A percentile compares a stretch with the other conserved stretches of the same genome.
These are phyloP conservation scores for Tanytarsus gracilentus DNA, from an alignment of 2,888 invertebrate species.

Conservation along the genomic window DNA sequence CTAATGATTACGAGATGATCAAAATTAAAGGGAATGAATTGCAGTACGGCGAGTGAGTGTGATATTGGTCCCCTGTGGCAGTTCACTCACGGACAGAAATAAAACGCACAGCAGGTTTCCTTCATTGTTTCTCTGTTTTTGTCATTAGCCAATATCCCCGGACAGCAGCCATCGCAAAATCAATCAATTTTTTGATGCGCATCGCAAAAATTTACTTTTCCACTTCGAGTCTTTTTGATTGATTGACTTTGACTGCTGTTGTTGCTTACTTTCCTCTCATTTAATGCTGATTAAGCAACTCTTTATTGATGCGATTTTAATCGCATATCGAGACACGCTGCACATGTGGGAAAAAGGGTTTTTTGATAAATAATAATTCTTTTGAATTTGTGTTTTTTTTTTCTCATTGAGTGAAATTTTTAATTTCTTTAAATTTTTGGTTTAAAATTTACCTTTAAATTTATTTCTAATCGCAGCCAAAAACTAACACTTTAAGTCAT, in stretches of 20 bases:
- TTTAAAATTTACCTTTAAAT: no score
- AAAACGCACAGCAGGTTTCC: conserved; percentile 24
- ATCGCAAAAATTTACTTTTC: neutral
- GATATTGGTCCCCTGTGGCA: conserved; percentile 29
- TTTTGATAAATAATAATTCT: no score
- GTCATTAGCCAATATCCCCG: conserved; percentile 20
- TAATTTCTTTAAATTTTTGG: no score
- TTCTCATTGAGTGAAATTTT: no score
- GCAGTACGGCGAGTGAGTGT: conserved; percentile 23
- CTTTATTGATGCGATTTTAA: conserved; percentile 22
- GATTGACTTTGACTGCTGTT: conserved; percentile 12
- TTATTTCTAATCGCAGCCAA: no score
- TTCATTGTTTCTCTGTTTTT: conserved; percentile 2
- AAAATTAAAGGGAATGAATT: conserved; percentile 21
- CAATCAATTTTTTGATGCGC: neutral
- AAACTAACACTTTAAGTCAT: no score
- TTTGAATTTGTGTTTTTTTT: no score
- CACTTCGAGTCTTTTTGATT: conserved; percentile 22
- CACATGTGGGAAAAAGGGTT: neutral
- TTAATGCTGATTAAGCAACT: neutral
- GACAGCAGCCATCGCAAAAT: no score
- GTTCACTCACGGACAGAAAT: no score
- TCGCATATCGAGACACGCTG: neutral
- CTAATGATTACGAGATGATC: conserved; percentile 29
- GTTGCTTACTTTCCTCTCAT: neutral